phyloP scores from a whole-genome alignment of 2,888 invertebrate species.

The Seira sanloemensis region DNA sequence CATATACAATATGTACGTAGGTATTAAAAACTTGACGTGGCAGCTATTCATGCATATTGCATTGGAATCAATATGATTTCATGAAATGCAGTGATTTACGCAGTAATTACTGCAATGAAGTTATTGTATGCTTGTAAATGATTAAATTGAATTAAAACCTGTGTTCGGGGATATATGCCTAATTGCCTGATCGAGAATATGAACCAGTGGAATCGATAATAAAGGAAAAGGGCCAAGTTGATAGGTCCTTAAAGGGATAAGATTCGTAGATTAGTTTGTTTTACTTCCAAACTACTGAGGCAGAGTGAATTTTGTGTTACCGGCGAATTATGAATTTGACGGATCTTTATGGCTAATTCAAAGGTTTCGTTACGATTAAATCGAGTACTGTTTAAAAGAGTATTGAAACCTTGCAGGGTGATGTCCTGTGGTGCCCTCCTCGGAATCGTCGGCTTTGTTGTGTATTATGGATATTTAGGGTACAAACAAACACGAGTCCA shows the following conservation, averaged over 20 bases:
- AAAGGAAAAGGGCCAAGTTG: too few relatives aligned
- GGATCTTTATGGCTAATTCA: not conserved
- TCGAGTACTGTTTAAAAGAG: not conserved
- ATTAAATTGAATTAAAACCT: too few relatives aligned
- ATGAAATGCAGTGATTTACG: too few relatives aligned
- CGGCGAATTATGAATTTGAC: not conserved
- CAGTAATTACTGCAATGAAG: too few relatives aligned
- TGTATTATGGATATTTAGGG: conserved; percentile 86
- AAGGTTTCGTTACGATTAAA: not conserved
- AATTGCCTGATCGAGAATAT: too few relatives aligned
- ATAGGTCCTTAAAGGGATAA: too few relatives aligned
- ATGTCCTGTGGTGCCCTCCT: conserved; percentile 67
- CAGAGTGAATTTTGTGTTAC: too few relatives aligned
- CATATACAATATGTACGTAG: not conserved
- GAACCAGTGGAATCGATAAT: too few relatives aligned
- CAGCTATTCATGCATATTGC: not conserved
- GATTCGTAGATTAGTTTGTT: too few relatives aligned
- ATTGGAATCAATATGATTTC: not conserved
- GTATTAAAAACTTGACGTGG: not conserved
- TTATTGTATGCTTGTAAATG: too few relatives aligned
- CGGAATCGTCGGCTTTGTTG: conserved; percentile 80
- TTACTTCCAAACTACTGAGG: too few relatives aligned
- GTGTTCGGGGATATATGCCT: too few relatives aligned
- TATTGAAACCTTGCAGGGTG: conserved; percentile 50
- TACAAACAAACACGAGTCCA: conserved; percentile 92